phyloP scores from a whole-genome alignment of 2,113 vertebrate species.

The Apteryx owenii region DNA sequence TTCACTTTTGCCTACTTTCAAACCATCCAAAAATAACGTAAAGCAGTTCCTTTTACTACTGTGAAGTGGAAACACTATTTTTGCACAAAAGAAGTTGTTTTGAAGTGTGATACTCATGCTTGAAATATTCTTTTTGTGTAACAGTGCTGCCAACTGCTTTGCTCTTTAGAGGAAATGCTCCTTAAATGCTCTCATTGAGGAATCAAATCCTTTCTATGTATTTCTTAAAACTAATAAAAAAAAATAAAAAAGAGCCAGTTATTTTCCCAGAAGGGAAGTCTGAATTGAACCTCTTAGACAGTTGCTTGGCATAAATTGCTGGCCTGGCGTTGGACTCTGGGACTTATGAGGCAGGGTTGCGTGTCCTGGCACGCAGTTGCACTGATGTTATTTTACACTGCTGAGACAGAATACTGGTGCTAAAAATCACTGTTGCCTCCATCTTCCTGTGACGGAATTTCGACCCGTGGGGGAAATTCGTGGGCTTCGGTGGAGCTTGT shows the following conservation, averaged over 20 bases:
- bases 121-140: not conserved
- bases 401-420: not conserved
- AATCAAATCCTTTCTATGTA: not conserved
- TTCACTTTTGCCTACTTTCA: slow-evolving; percentile 11
- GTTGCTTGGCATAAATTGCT: not conserved
- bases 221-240: not conserved
- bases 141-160: not conserved
- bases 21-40: not conserved
- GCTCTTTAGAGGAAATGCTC: not conserved
- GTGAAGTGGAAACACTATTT: not conserved
- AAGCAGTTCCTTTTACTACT: not conserved
- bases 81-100: not conserved
- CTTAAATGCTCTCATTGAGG: not conserved
- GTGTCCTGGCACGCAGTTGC: not conserved
- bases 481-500: not conserved
- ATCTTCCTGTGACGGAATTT: not conserved
- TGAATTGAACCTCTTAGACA: not conserved
- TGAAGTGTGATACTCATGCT: not conserved
- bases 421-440: not conserved
- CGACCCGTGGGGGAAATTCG: not conserved
- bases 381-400: not conserved
- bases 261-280: not conserved
- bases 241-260: not conserved
- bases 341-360: not conserved
- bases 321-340: not conserved